Percentiles rank a stretch among this genome's conserved stretches.
Conservation (phyloP, 1,140 invertebrate species). For the Ceratina australensis region DNA sequence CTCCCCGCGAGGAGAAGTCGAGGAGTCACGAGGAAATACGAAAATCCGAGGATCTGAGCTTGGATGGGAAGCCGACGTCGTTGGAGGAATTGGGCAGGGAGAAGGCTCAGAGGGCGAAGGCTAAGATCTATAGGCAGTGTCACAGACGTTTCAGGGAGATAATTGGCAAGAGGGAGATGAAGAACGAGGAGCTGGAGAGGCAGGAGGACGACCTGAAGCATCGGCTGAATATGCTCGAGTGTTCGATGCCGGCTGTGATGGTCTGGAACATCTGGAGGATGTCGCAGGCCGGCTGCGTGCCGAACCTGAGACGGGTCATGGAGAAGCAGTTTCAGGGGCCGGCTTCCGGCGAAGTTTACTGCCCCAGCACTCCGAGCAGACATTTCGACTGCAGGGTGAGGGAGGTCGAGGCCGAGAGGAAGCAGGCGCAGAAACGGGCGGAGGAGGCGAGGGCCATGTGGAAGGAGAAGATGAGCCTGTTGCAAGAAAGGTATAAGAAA, state of each 20-base stretch:
- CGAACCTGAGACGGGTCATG: constrained; percentile 48
- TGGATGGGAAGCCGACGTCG: not conserved
- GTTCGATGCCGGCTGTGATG: constrained; percentile 83
- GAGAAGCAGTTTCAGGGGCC: constrained; percentile 63
- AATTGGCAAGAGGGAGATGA: constrained; percentile 81
- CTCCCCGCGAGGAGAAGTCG: not conserved
- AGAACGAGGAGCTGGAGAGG: constrained; percentile 80
- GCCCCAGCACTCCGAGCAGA: constrained; percentile 61
- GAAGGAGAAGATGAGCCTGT: constrained; percentile 54
- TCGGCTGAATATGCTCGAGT: constrained; percentile 83
- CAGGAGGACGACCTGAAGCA: constrained; percentile 81
- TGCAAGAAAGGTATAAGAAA: constrained; percentile 53
- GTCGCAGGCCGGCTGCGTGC: constrained; percentile 31
- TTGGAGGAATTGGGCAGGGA: not conserved
- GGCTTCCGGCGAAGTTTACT: constrained; percentile 28
- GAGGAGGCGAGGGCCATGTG: constrained; percentile 65
- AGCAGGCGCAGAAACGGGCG: constrained; percentile 57
- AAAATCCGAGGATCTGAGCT: not conserved
- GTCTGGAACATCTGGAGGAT: constrained; percentile 81
- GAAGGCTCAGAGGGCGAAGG: not conserved
- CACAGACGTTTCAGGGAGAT: constrained; percentile 69
- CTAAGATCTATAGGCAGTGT: constrained; percentile 25
- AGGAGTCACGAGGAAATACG: not conserved
- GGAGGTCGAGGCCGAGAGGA: constrained; percentile 68
- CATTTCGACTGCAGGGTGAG: constrained; percentile 68